Evolutionary conservation across 1,140 invertebrate genomes (phyloP).

Genomic region (Cyrtorhinus lividipennis): DNA sequence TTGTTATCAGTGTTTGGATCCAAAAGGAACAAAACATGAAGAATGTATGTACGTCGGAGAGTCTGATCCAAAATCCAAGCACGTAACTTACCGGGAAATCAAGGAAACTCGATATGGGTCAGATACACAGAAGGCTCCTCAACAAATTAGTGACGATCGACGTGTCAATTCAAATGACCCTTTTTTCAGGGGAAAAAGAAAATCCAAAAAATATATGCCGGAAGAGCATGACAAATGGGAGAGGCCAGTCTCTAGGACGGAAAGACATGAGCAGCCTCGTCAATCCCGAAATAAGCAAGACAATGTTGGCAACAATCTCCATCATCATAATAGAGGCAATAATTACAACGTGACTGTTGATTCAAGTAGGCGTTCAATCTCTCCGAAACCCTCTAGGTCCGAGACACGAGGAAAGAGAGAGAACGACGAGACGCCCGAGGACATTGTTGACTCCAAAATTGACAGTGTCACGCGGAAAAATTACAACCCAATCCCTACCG

Average conservation of each 20-base stretch:
- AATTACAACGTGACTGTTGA: neutral
- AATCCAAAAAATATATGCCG: constrained; percentile 12
- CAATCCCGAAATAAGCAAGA: neutral
- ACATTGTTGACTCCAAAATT: constrained; percentile 18
- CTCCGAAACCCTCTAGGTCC: neutral
- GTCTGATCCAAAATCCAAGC: constrained; percentile 25
- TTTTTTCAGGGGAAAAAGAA: constrained; percentile 4
- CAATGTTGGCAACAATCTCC: too few relatives aligned
- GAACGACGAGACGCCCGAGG: constrained; percentile 18
- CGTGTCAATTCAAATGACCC: neutral
- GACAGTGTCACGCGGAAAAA: constrained; percentile 12
- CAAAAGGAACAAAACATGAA: constrained; percentile 48
- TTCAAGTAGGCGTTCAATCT: neutral
- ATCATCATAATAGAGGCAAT: too few relatives aligned
- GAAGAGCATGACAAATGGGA: constrained; percentile 6
- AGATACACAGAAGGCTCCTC: neutral
- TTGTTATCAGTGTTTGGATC: constrained; percentile 51
- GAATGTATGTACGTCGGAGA: constrained; percentile 57
- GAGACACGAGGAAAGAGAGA: constrained; percentile 17
- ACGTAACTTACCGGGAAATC: constrained; percentile 24
- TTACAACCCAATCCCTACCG: constrained; percentile 21
- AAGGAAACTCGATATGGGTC: constrained; percentile 22
- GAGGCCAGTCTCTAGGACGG: neutral
- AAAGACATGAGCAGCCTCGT: neutral
- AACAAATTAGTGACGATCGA: neutral